Conservation (phyloP, 2,888 invertebrate species). For the Drosophila putrida region DNA sequence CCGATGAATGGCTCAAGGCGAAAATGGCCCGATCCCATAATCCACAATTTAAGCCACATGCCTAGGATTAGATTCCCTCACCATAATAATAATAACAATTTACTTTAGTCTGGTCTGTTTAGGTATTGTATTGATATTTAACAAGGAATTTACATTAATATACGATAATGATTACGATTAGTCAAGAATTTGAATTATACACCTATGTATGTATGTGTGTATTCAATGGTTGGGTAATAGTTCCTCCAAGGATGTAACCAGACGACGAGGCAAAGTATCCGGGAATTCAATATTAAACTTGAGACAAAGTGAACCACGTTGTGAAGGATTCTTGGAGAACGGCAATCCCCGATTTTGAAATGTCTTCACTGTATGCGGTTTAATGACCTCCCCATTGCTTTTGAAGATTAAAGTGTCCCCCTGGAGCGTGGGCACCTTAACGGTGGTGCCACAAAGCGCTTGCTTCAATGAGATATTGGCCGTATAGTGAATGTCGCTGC, state of each 20-base stretch:
- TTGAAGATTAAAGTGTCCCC: slow-evolving; percentile 92
- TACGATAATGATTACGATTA: slow-evolving; percentile 3
- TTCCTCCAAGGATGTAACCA: slow-evolving; percentile 94
- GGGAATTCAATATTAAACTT: slow-evolving; percentile 98
- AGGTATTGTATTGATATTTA: slow-evolving; percentile 12
- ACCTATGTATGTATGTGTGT: not conserved
- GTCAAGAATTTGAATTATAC: too few species aligned
- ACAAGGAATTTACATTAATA: slow-evolving; percentile 41
- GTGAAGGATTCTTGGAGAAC: slow-evolving; percentile 94
- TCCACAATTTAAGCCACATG: slow-evolving; percentile 61
- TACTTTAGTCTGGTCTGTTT: not conserved
- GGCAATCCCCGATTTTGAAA: slow-evolving; percentile 96
- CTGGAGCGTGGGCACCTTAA: slow-evolving; percentile 95
- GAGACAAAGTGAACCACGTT: slow-evolving; percentile 96
- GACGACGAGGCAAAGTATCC: slow-evolving; percentile 90
- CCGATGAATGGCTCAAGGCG: slow-evolving; percentile 79
- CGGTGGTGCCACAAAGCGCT: slow-evolving; percentile 95
- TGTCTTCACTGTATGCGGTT: slow-evolving; percentile 94
- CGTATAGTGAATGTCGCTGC: slow-evolving; percentile 95
- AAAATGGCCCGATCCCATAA: slow-evolving; percentile 77
- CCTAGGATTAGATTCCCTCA: slow-evolving; percentile 16
- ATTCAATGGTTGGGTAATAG: slow-evolving; percentile 87
- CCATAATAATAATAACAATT: too few species aligned
- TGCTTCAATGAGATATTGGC: slow-evolving; percentile 94
- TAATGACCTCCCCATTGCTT: slow-evolving; percentile 91